These are phyloP conservation scores for Lamproptera curius DNA, from an alignment of 2,888 invertebrate genomes.

Conservation along the genomic window DNA sequence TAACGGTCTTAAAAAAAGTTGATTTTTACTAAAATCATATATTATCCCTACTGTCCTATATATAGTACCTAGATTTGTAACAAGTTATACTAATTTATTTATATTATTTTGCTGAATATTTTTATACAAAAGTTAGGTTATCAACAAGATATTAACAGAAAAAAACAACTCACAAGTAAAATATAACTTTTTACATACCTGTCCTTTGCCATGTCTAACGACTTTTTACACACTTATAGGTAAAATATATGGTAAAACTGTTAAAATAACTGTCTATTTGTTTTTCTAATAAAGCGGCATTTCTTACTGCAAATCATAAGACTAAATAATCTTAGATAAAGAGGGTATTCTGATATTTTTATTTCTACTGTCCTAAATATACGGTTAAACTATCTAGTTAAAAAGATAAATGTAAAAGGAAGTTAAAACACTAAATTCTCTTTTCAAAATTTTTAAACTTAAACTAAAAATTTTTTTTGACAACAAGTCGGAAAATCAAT, in stretches of 20 bases:
- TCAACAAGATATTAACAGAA: constrained; percentile 27
- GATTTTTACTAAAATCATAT: no score
- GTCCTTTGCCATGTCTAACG: constrained; percentile 28
- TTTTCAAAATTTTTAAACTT: no score
- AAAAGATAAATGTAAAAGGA: no score
- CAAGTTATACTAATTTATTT: constrained; percentile 28
- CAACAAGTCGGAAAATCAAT: no score
- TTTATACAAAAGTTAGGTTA: constrained; percentile 27
- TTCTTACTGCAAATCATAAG: constrained; percentile 9
- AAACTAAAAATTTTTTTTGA: no score
- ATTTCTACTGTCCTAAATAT: not conserved
- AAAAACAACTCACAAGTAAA: no score
- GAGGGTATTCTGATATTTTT: not conserved
- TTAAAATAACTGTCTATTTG: constrained; percentile 25
- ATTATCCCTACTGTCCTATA: constrained; percentile 29
- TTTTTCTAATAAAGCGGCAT: constrained; percentile 9
- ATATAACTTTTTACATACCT: constrained; percentile 26
- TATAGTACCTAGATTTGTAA: no score
- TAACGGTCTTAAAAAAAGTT: no score
- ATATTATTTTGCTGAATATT: constrained; percentile 28
- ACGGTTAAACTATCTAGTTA: no score
- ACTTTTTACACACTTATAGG: constrained; percentile 28
- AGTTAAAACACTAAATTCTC: no score
- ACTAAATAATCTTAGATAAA: no score
- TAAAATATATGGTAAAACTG: constrained; percentile 26